Conservation (phyloP, 2,113 vertebrate genomes). For the Philantomba maxwellii region DNA sequence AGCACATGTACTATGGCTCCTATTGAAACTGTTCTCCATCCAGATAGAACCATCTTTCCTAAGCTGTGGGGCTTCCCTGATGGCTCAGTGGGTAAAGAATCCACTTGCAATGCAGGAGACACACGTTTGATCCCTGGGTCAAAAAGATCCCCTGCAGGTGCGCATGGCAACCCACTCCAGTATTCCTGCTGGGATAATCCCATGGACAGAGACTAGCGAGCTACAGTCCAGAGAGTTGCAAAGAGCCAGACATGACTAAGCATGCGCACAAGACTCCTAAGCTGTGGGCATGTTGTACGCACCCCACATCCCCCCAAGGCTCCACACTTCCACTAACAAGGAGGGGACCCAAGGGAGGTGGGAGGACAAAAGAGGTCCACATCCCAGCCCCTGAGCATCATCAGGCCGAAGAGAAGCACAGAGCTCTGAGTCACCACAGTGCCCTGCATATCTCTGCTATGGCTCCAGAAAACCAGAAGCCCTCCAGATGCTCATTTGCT, state of each 20-base stretch:
- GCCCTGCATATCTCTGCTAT: not conserved
- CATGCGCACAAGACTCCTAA: not conserved
- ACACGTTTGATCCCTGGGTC: not conserved
- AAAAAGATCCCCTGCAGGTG: not conserved
- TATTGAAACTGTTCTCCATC: not conserved
- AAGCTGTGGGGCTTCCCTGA: not conserved
- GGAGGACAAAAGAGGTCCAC: not conserved
- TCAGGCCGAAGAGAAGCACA: not conserved
- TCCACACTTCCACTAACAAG: not conserved
- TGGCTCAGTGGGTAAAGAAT: not conserved
- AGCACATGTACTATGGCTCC: not conserved
- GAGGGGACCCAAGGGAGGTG: not conserved
- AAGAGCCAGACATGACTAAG: not conserved
- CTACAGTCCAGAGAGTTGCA: not conserved
- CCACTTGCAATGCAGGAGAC: not conserved
- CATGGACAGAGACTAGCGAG: not conserved
- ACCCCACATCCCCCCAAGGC: not conserved
- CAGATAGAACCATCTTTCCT: not conserved
- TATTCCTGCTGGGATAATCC: not conserved
- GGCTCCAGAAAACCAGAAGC: not conserved
- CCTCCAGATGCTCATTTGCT: not conserved
- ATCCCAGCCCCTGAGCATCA: not conserved
- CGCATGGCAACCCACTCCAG: not conserved
- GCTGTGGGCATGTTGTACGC: not conserved
- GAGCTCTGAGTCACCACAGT: not conserved